Percentiles rank a stretch among this genome's conserved stretches.
Evolutionary conservation across 1,140 invertebrate genomes (phyloP).

Genomic region (Anoplolepis gracilipes): DNA sequence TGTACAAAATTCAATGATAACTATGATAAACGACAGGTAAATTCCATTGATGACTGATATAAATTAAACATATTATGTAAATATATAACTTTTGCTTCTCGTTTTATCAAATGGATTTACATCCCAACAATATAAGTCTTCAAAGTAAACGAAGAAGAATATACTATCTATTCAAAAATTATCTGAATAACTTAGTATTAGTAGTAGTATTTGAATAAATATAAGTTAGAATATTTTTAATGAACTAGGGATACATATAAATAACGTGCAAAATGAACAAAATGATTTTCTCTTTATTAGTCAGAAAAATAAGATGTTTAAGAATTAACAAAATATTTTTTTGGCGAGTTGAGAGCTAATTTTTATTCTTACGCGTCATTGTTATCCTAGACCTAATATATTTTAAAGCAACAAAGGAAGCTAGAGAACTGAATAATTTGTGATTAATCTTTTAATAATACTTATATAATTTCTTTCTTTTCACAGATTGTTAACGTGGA

Average conservation of each 20-base stretch:
- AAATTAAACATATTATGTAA: background rate
- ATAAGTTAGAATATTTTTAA: background rate
- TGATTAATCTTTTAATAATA: slow-evolving; percentile 5
- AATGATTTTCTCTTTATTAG: slow-evolving; percentile 33
- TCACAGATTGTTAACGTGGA: background rate
- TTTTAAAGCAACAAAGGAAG: slow-evolving; percentile 18
- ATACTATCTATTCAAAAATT: background rate
- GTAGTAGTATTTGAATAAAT: background rate
- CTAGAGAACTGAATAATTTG: background rate
- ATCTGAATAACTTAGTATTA: too few species aligned
- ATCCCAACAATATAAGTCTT: background rate
- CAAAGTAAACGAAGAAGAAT: background rate
- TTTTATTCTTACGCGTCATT: slow-evolving; percentile 7
- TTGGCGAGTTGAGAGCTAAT: background rate
- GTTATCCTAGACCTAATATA: background rate
- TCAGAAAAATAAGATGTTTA: background rate
- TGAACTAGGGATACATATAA: background rate
- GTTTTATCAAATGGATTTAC: background rate
- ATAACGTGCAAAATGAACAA: slow-evolving; percentile 7
- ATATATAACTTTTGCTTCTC: background rate
- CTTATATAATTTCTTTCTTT: background rate
- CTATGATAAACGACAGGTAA: background rate
- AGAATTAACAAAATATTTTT: slow-evolving; percentile 14
- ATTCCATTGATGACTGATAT: background rate
- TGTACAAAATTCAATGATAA: too few species aligned